Evolutionary conservation across 2,888 invertebrate species (phyloP).

Genomic region (Bombylius major): DNA sequence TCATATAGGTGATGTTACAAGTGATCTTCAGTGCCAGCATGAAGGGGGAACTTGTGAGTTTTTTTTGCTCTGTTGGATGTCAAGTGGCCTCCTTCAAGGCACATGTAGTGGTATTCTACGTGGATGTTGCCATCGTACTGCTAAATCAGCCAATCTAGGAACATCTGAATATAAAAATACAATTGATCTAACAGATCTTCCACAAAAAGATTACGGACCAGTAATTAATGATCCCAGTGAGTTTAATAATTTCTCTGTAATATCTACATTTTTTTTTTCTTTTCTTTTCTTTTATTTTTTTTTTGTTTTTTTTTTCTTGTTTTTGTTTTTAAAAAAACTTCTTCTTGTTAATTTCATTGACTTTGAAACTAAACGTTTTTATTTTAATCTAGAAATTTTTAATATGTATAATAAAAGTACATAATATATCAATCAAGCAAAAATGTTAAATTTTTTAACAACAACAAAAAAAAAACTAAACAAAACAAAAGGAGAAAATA

Average conservation of each 20-base stretch:
- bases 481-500: too few relatives aligned
- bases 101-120: constrained; percentile 70
- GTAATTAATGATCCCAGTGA: constrained; percentile 69
- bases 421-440: too few relatives aligned
- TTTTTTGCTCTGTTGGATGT: constrained; percentile 85
- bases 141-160: constrained; percentile 52
- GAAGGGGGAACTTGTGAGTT: constrained; percentile 74
- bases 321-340: too few relatives aligned
- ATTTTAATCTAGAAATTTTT: too few relatives aligned
- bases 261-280: background rate
- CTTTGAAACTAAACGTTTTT: too few relatives aligned
- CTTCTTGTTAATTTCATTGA: too few relatives aligned
- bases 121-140: constrained; percentile 74
- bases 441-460: too few relatives aligned
- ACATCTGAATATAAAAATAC: constrained; percentile 54
- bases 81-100: constrained; percentile 73
- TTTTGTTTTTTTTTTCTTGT: too few relatives aligned
- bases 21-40: constrained; percentile 36
- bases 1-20: constrained; percentile 30
- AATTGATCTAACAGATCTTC: constrained; percentile 45
- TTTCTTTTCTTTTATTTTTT: background rate
- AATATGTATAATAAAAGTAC: too few relatives aligned
- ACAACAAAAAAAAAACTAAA: too few relatives aligned
- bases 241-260: constrained; percentile 28
- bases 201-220: constrained; percentile 52